Evolutionary conservation across 2,113 vertebrate genomes (phyloP).

Genomic region (Taurulus bubalis): DNA sequence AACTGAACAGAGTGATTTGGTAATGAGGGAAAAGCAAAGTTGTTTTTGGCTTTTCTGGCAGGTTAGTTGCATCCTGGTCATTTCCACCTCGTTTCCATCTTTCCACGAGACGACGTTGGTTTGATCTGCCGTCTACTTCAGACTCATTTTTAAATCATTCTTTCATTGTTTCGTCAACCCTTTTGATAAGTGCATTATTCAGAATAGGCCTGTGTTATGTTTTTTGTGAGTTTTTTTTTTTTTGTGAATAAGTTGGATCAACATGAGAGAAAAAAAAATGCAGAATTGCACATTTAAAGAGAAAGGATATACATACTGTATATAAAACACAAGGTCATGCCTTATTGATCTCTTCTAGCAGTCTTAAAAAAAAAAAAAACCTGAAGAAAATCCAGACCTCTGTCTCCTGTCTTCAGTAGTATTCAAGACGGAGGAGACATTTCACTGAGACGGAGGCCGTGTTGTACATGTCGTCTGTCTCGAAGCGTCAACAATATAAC

Average conservation of each 20-base stretch:
- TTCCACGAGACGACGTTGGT: background rate
- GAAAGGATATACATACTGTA: constrained; percentile 43
- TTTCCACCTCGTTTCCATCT: constrained; percentile 9
- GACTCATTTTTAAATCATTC: background rate
- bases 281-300: constrained; percentile 69
- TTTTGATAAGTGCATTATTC: constrained; percentile 37
- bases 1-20: background rate
- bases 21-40: background rate
- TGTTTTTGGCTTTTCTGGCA: background rate
- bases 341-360: constrained; percentile 15
- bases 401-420: no score
- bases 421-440: background rate
- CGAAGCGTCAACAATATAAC: background rate
- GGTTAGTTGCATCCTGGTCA: background rate
- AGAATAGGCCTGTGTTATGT: constrained; percentile 11
- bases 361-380: background rate
- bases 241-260: constrained; percentile 48
- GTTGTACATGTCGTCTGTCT: background rate
- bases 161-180: constrained; percentile 11
- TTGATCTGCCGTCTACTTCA: constrained; percentile 8
- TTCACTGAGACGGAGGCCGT: background rate
- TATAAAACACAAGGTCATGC: constrained; percentile 28
- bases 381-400: no score
- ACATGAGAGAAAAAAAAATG: constrained; percentile 28
- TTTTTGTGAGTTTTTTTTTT: constrained; percentile 17